phyloP scores from a whole-genome alignment of 2,888 invertebrate species.

The Adelphocoris suturalis region DNA sequence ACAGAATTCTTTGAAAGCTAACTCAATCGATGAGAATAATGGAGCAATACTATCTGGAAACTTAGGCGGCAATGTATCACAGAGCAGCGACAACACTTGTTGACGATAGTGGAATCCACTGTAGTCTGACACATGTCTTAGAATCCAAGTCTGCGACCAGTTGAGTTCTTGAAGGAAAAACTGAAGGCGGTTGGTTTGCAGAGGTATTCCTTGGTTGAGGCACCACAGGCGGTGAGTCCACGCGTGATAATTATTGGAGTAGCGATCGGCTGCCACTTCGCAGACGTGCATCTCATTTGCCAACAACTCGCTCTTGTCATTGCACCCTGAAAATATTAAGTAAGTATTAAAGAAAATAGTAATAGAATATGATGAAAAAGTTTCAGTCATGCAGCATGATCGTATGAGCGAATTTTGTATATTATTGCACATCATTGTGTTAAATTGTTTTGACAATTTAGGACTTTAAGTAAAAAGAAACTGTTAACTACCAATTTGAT shows the following conservation, averaged over 20 bases:
- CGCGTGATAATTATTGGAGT: conserved; percentile 93
- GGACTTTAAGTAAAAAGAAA: too few species aligned
- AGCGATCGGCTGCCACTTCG: conserved; percentile 85
- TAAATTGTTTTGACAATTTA: too few species aligned
- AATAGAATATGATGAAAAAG: too few species aligned
- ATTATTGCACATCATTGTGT: too few species aligned
- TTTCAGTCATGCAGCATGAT: too few species aligned
- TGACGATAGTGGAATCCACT: conserved; percentile 91
- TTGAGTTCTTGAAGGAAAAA: conserved; percentile 79
- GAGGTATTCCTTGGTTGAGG: conserved; percentile 72
- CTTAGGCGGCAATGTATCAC: neutral
- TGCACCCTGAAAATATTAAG: conserved; percentile 75
- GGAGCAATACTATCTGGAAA: neutral
- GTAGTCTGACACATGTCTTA: conserved; percentile 88
- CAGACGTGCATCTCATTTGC: conserved; percentile 83
- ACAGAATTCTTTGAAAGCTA: conserved; percentile 41
- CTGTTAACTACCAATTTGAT: too few species aligned
- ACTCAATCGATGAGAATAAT: conserved; percentile 7
- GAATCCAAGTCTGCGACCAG: conserved; percentile 84
- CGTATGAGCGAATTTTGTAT: too few species aligned
- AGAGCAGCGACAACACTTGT: conserved; percentile 79
- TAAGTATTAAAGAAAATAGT: too few species aligned
- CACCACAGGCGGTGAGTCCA: conserved; percentile 95
- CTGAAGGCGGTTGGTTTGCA: conserved; percentile 25
- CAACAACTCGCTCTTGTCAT: conserved; percentile 79